Base-by-base conservation (phyloP, 2,888 invertebrate species). In the Parnassius glacialis region DNA sequence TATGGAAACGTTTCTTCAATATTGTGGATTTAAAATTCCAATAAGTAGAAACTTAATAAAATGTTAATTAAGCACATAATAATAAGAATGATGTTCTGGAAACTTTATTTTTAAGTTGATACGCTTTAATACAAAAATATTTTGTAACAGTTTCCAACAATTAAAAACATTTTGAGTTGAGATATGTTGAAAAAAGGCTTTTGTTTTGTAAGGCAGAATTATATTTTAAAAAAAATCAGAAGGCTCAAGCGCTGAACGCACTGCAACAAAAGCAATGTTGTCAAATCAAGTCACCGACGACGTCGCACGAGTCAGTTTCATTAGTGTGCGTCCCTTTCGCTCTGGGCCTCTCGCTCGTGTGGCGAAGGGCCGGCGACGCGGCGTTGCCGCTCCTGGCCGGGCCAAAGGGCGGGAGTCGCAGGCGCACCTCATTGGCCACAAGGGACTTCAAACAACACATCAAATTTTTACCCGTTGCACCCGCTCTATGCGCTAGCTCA, bases 341-440 rank as follows among this genome's bases (percentile, higher is more conserved):
- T 11, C 58, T 41, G 58, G n/a, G 9, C 54, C 54, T 62, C 62
- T 62, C 62, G 59, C 62, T 62, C 62, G 44, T 45, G 51, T 55
- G 44, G 34, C 60, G 54, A 58, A 62, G 62, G 62, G 62, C 57
- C 57, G 53, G 20, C 41, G 56, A 13, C 42, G 62, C 62, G 62
- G 16, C 54, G 62, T 62, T 62, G 62, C 62, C 59, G 63, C 53
- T 55, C 63, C 45, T 48, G 58, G 52, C 58, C 53, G 52, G 61
- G 59, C 57, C 67, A 59, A 67, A 68, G 71, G 72, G 70, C 67
- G 70, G 67, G 66, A 66, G 65, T 20, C 70, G 64, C 68, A 63
- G 63, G 72, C 72, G 68, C 70, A 67, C 43, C 67, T 64, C 59
- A 73, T 74, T 72, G 74, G 73, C 65, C 66, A 55, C 58, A 47